Percentiles rank a stretch among this genome's conserved stretches.
Conservation (phyloP, 2,888 invertebrate species). For the Pseudanteris insignis region DNA sequence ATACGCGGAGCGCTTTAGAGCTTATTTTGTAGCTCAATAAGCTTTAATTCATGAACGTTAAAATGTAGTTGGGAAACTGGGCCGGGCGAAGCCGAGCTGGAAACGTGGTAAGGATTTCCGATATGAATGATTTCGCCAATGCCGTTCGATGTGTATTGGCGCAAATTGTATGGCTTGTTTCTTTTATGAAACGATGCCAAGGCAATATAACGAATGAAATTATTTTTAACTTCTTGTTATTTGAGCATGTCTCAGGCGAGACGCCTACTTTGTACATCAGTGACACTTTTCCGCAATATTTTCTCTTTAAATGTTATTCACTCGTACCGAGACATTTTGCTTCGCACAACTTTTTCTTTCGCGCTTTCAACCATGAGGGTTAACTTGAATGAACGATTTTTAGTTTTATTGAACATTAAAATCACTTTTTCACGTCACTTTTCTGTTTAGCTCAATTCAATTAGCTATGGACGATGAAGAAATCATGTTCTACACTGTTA, state of each 20-base stretch:
- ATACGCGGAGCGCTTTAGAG: conserved; percentile 6
- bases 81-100: conserved; percentile 2
- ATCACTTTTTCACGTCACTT: too few species aligned
- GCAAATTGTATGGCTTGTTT: conserved; percentile 43
- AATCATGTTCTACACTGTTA: too few species aligned
- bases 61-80: conserved; percentile 21
- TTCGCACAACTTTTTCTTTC: too few species aligned
- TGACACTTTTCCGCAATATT: conserved; percentile 20
- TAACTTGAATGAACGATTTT: too few species aligned
- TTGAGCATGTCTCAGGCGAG: conserved; percentile 34
- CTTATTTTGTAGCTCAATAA: conserved; percentile 23
- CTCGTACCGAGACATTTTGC: too few species aligned
- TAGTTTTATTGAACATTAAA: too few species aligned
- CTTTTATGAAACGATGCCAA: conserved; percentile 44
- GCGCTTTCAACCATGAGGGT: too few species aligned
- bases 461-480: too few species aligned
- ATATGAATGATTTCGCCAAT: conserved; percentile 32
- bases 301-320: too few species aligned
- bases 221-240: conserved; percentile 42
- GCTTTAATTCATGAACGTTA: conserved; percentile 30
- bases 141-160: conserved; percentile 32
- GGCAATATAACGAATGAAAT: conserved; percentile 42
- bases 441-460: too few species aligned
- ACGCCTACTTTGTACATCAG: conserved; percentile 14
- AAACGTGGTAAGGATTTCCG: conserved; percentile 26